Evolutionary conservation across 2,888 invertebrate genomes (phyloP).

Genomic region (Cryptops parisi): DNA sequence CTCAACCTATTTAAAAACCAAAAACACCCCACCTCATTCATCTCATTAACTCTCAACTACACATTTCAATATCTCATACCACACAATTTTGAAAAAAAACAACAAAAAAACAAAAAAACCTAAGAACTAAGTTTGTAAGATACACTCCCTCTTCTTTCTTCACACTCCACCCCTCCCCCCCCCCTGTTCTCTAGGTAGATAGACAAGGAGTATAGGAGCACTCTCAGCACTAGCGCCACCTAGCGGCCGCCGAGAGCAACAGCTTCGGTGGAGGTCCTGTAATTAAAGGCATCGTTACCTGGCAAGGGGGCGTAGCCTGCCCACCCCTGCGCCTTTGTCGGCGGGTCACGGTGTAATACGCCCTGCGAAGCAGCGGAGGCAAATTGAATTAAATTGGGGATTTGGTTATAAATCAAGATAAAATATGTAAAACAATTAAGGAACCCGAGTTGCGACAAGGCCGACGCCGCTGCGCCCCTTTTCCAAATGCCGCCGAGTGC

Average conservation of each 20-base stretch:
- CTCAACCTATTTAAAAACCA: too few relatives aligned
- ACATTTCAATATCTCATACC: too few relatives aligned
- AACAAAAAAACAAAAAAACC: too few relatives aligned
- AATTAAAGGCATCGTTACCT: conserved; percentile 15
- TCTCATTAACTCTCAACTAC: too few relatives aligned
- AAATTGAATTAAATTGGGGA: conserved; percentile 16
- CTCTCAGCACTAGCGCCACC: background rate
- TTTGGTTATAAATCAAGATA: conserved; percentile 16
- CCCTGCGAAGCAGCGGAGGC: conserved; percentile 10
- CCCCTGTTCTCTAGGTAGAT: too few relatives aligned
- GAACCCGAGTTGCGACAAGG: conserved; percentile 9
- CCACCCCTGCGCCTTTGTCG: conserved; percentile 14
- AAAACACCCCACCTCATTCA: too few relatives aligned
- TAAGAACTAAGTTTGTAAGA: too few relatives aligned
- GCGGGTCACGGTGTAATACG: conserved; percentile 14
- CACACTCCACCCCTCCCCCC: too few relatives aligned
- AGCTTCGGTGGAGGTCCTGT: conserved; percentile 11
- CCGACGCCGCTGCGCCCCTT: conserved; percentile 5
- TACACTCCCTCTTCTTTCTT: too few relatives aligned
- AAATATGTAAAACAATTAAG: conserved; percentile 17
- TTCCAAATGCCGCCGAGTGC: conserved; percentile 4
- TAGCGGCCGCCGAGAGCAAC: conserved; percentile 5
- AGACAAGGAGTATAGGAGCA: background rate
- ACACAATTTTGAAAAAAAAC: too few relatives aligned
- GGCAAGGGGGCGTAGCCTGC: conserved; percentile 12